Evolutionary conservation across 2,888 invertebrate species (phyloP).

Genomic region (Drosophila robusta): DNA sequence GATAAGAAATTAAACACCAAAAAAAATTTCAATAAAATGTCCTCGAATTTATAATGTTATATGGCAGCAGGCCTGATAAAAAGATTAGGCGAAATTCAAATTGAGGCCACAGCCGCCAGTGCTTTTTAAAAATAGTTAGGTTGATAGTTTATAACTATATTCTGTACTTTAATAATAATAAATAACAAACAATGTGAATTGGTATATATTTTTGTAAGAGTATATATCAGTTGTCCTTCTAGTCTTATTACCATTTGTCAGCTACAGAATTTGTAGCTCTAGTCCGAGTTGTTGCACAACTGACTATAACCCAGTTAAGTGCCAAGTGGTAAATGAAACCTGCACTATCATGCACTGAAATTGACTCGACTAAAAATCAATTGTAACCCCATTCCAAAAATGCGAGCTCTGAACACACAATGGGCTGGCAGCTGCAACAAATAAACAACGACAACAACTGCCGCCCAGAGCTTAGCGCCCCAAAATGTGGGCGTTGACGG

Average conservation of each 20-base stretch:
- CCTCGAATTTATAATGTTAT: too few relatives aligned
- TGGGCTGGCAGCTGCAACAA: neutral
- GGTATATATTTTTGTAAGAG: too few relatives aligned
- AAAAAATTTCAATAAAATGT: too few relatives aligned
- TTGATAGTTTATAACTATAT: too few relatives aligned
- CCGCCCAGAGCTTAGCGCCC: constrained; percentile 41
- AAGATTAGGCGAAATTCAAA: too few relatives aligned
- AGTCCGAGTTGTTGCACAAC: constrained; percentile 8
- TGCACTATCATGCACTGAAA: constrained; percentile 53
- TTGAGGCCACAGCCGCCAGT: too few relatives aligned
- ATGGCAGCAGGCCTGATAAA: too few relatives aligned
- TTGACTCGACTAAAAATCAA: constrained; percentile 64
- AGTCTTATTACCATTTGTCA: neutral
- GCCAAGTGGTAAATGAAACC: constrained; percentile 26
- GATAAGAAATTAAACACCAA: too few relatives aligned
- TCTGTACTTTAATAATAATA: too few relatives aligned
- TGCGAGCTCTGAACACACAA: constrained; percentile 25
- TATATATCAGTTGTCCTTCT: neutral
- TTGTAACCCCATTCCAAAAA: constrained; percentile 65
- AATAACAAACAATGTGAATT: too few relatives aligned
- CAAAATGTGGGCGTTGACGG: constrained; percentile 51
- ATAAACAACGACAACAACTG: constrained; percentile 5
- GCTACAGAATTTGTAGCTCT: neutral
- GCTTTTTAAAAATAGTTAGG: too few relatives aligned
- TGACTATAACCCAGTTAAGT: constrained; percentile 46